A percentile compares a stretch with the other conserved stretches of the same genome.
Evolutionary conservation across 2,888 invertebrate species (phyloP).

Genomic region (Campoplex capitator): DNA sequence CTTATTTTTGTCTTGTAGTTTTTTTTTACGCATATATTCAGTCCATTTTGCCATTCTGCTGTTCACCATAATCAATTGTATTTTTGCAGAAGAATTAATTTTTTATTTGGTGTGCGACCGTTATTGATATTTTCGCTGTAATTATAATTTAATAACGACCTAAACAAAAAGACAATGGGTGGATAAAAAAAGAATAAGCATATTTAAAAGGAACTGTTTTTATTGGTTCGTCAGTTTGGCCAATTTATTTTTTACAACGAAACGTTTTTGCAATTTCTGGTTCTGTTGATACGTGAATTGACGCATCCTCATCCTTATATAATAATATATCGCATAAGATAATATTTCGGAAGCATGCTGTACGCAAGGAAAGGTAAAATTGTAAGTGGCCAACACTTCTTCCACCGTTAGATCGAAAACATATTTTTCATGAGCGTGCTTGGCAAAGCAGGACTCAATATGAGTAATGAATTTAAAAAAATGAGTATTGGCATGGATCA

Average conservation of each 20-base stretch:
- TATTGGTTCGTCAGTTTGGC: background rate
- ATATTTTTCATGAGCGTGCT: background rate
- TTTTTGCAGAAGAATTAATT: background rate
- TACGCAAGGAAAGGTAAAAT: background rate
- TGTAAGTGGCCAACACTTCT: background rate
- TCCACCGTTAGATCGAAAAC: background rate
- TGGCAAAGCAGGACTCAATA: constrained; percentile 10
- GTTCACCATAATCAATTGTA: too few species aligned
- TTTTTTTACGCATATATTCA: too few species aligned
- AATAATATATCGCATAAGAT: background rate
- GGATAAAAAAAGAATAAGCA: background rate
- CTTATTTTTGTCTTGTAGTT: background rate
- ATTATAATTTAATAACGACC: background rate
- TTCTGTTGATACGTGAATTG: background rate
- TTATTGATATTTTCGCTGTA: background rate
- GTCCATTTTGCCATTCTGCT: too few species aligned
- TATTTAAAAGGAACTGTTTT: background rate
- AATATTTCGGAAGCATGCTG: background rate
- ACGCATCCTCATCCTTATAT: background rate
- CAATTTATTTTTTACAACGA: background rate
- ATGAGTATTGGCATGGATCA: constrained; percentile 24
- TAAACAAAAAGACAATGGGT: background rate
- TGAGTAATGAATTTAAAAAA: constrained; percentile 15
- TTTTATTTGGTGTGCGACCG: background rate
- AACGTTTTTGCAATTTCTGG: background rate